These are phyloP conservation scores for Trichopria drosophilae DNA, from an alignment of 2,888 invertebrate genomes.

Conservation along the genomic window DNA sequence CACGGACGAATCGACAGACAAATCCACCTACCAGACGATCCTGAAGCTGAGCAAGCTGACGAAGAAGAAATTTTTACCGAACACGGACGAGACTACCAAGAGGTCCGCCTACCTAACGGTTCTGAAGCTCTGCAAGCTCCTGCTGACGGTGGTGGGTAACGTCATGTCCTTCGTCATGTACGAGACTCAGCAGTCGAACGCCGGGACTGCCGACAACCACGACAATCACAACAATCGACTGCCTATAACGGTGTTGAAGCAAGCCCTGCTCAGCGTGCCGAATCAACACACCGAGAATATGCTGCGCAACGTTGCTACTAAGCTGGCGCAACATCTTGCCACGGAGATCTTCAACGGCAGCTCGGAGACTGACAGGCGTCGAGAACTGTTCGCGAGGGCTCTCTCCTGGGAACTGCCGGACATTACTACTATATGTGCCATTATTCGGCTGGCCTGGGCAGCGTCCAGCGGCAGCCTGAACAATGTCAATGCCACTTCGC, in stretches of 20 bases:
- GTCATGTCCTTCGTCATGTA: constrained; percentile 68
- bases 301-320: constrained; percentile 79
- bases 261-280: constrained; percentile 82
- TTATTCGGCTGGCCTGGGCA: constrained; percentile 79
- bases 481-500: constrained; percentile 64
- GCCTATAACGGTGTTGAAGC: constrained; percentile 68
- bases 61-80: constrained; percentile 81
- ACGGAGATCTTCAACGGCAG: constrained; percentile 67
- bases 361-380: constrained; percentile 60
- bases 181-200: constrained; percentile 61
- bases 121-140: constrained; percentile 84
- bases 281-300: constrained; percentile 83
- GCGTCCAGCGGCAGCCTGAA: constrained; percentile 72
- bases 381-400: constrained; percentile 63
- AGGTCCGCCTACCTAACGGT: constrained; percentile 87
- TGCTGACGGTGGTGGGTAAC: constrained; percentile 84
- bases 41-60: constrained; percentile 87
- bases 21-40: constrained; percentile 85
- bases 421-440: constrained; percentile 71
- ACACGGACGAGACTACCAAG: constrained; percentile 75
- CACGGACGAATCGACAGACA: constrained; percentile 76
- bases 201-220: constrained; percentile 59
- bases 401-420: constrained; percentile 74
- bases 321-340: constrained; percentile 79
- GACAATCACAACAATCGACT: constrained; percentile 55